Conservation (phyloP, 2,888 invertebrate genomes). For the Eupithecia pulchellata region DNA sequence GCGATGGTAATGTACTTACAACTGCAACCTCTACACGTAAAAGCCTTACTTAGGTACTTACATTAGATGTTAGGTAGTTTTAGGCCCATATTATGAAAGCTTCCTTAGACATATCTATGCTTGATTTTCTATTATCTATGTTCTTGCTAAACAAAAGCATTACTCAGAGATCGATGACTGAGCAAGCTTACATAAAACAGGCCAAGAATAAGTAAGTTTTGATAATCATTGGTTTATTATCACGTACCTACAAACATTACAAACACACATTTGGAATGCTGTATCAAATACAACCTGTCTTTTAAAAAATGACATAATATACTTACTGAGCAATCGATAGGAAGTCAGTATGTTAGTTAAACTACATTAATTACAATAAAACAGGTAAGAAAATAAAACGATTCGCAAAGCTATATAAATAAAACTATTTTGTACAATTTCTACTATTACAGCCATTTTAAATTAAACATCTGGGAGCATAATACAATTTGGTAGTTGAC, state of each 20-base stretch:
- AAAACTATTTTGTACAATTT: conserved; percentile 21
- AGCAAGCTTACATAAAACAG: too few relatives aligned
- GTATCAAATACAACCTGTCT: conserved; percentile 52
- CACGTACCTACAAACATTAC: conserved; percentile 56
- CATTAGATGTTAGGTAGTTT: too few relatives aligned
- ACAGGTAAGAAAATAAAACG: conserved; percentile 30
- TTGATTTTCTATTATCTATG: too few relatives aligned
- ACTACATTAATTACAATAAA: conserved; percentile 25
- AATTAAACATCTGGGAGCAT: conserved; percentile 35
- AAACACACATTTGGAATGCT: conserved; percentile 60
- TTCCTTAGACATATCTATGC: too few relatives aligned
- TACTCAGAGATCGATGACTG: too few relatives aligned
- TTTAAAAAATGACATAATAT: conserved; percentile 38
- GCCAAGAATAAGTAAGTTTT: conserved; percentile 18
- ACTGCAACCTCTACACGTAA: too few relatives aligned
- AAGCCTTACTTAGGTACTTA: too few relatives aligned
- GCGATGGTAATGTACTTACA: too few relatives aligned
- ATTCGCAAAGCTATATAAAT: conserved; percentile 18
- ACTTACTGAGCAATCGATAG: conserved; percentile 52
- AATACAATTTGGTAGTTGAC: neutral
- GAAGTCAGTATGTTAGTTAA: conserved; percentile 32
- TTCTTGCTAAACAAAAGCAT: too few relatives aligned
- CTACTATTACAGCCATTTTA: conserved; percentile 14
- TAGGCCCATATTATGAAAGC: too few relatives aligned
- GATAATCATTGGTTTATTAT: conserved; percentile 77